Percentiles rank a stretch among this genome's conserved stretches.
These are phyloP conservation scores for Catamblyrhynchus diadema DNA, from an alignment of 2,797 vertebrate genomes.

Conservation along the genomic window DNA sequence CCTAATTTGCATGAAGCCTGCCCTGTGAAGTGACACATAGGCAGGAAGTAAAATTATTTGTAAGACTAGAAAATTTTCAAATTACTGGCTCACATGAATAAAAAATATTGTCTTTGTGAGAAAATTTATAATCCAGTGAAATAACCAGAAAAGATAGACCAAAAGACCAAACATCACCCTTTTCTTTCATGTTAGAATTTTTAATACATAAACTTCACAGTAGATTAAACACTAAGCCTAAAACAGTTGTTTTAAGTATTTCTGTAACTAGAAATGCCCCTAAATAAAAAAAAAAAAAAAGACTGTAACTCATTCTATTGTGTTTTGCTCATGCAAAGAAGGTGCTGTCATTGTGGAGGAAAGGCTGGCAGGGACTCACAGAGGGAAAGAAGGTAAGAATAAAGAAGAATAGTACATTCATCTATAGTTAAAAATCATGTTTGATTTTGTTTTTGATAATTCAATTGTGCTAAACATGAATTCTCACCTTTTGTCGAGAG, in stretches of 20 bases:
- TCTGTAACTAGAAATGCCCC: not conserved
- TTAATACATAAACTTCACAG: not conserved
- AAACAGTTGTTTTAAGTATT: not conserved
- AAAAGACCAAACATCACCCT: not conserved
- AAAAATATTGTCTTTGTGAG: not conserved
- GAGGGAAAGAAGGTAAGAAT: not conserved
- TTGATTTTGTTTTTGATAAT: slow-evolving; percentile 10
- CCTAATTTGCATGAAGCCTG: not conserved
- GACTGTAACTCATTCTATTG: not conserved
- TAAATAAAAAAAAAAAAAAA: not conserved
- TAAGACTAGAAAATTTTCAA: not conserved
- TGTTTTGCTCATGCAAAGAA: not conserved
- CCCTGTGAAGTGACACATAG: not conserved
- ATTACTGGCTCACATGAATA: not conserved
- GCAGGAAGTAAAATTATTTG: not conserved
- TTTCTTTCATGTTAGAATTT: not conserved
- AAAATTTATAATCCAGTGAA: not conserved
- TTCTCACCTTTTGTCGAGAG: not conserved
- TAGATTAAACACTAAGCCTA: not conserved
- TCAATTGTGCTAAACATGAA: not conserved
- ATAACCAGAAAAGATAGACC: not conserved
- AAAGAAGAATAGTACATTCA: not conserved
- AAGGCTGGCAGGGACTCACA: not conserved
- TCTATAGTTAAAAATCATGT: not conserved
- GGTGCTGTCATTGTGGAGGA: not conserved